These are phyloP conservation scores for Bos javanicus DNA, from an alignment of 2,113 vertebrate species.

Conservation along the genomic window DNA sequence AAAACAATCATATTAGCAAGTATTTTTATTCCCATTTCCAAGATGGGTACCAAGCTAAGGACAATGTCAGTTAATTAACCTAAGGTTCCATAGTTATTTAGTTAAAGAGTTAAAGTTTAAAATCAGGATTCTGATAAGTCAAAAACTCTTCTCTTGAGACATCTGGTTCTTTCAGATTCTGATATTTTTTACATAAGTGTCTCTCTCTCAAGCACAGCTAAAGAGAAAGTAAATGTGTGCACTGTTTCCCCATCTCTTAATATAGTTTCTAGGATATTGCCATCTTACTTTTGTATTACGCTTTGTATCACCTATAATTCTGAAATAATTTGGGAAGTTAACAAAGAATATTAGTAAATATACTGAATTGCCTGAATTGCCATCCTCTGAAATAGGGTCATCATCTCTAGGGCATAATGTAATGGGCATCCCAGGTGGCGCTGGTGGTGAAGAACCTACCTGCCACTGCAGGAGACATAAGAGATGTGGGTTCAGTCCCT, in stretches of 20 bases:
- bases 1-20: background rate
- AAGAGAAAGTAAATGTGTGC: constrained; percentile 26
- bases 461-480: background rate
- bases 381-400: background rate
- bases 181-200: constrained; percentile 5
- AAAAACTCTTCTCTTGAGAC: background rate
- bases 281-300: background rate
- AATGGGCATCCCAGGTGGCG: background rate
- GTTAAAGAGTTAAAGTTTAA: background rate
- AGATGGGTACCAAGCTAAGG: background rate
- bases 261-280: constrained; percentile 19
- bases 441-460: background rate
- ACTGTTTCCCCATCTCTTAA: constrained; percentile 24
- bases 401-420: background rate
- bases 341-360: background rate
- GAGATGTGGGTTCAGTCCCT: background rate
- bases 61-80: background rate
- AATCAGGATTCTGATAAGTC: constrained; percentile 1
- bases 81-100: background rate
- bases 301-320: constrained; percentile 25
- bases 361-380: background rate
- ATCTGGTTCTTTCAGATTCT: constrained; percentile 12
- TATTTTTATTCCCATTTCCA: background rate
- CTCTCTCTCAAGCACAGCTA: constrained; percentile 30
- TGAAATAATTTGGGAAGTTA: constrained; percentile 22